Evolutionary conservation across 2,797 vertebrate species (phyloP), one percentile per base, ranked within the genome.

Genomic region (Acomys russatus): DNA sequence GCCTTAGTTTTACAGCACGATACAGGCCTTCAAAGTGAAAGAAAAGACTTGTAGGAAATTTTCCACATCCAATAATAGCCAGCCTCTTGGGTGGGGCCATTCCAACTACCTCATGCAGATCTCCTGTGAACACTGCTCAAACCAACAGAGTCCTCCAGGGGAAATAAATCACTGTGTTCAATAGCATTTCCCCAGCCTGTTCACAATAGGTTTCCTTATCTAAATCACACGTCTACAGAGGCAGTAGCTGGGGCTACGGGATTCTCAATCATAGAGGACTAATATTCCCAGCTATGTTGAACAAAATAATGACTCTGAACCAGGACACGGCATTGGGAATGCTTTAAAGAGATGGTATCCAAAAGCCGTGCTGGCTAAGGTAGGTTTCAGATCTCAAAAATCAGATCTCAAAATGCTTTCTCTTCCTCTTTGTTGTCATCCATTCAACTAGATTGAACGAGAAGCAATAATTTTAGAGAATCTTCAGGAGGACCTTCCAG

Each of bases 401-500:
- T 44, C 44, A 44, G 44, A 44, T 44, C 44, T 35, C 54, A 35
- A 35, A 12, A 1, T 25, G 11, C 17, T 33, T 74, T 35, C 59
- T n/a, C 38, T 63, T 54, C 25, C 44, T 92, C 54, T 97, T 12
- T 90, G 49, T 54, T 82, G 94, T 87, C 3, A 73, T 35, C 85
- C 96, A 23, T 97, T 97, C 94, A 83, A 93, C 92, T 98, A 99
- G 99, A 98, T 99, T 98, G 99, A 99, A 98, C 98, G 99, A 93
- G 98, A 99, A 89, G 98, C 99, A 20, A 98, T 98, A 33, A 98
- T 99, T 92, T 98, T 99, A 18, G 98, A 99, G 96, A 98, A 99
- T 97, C 98, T 99, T 97, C 99, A 99, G 98, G 99, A 98, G 23
- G 99, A 99, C 90, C 98, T 99, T 15, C 99, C 99, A 20, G 98